phyloP scores from a whole-genome alignment of 2,888 invertebrate genomes.

The Apamea sordens region DNA sequence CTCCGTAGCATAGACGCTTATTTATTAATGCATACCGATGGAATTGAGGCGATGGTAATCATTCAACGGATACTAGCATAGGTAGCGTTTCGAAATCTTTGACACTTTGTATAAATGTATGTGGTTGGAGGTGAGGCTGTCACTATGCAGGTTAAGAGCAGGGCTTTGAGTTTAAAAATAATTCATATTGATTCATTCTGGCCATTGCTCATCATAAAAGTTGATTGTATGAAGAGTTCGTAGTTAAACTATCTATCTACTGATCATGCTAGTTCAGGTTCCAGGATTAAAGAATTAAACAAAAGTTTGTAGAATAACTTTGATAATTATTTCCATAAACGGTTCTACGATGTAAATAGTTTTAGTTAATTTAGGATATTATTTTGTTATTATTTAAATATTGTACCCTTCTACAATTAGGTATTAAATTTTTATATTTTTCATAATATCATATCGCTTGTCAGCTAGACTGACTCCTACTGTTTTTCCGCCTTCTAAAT shows the following conservation, averaged over 20 bases:
- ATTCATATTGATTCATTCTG: not conserved
- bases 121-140: conserved; percentile 1
- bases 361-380: too few species aligned
- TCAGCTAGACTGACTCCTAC: too few species aligned
- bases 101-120: conserved; percentile 23
- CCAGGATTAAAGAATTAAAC: too few species aligned
- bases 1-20: conserved; percentile 59
- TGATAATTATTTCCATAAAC: too few species aligned
- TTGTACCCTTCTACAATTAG: too few species aligned
- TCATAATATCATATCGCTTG: too few species aligned
- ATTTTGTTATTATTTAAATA: too few species aligned
- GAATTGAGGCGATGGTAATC: conserved; percentile 65
- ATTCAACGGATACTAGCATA: conserved; percentile 38
- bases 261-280: not conserved
- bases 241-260: not conserved
- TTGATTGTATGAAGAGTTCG: not conserved
- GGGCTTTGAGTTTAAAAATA: not conserved
- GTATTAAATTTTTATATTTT: too few species aligned
- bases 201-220: not conserved
- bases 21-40: conserved; percentile 60
- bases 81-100: conserved; percentile 49
- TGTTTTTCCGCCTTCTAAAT: too few species aligned
- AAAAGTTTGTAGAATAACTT: too few species aligned
- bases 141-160: not conserved
- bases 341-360: too few species aligned